These are phyloP conservation scores for Chlorodrepanis virens DNA, from an alignment of 2,113 vertebrate species.

Conservation along the genomic window DNA sequence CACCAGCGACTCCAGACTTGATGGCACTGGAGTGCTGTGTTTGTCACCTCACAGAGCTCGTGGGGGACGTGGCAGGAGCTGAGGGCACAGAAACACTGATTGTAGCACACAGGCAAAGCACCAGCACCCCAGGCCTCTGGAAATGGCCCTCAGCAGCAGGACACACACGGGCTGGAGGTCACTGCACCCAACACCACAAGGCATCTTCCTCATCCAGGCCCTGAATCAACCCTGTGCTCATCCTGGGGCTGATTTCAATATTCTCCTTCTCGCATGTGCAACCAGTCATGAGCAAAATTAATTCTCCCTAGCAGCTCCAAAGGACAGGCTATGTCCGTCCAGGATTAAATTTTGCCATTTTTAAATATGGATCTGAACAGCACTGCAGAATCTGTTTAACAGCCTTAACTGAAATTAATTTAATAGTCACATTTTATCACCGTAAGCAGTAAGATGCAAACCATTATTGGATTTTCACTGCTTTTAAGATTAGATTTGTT, in stretches of 20 bases:
- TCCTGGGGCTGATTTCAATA: neutral
- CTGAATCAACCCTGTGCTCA: accelerated
- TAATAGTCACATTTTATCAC: neutral
- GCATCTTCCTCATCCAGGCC: accelerated
- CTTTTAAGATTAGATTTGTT: neutral
- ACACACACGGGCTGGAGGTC: accelerated
- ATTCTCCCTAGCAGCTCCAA: neutral
- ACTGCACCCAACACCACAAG: accelerated
- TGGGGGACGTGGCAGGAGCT: accelerated
- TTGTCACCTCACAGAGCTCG: accelerated
- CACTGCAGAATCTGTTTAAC: neutral
- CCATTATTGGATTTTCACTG: neutral
- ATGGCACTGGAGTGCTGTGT: neutral
- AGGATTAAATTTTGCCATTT: neutral
- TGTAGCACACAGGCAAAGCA: neutral
- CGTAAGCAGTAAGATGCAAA: neutral
- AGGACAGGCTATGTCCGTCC: neutral
- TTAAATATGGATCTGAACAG: neutral
- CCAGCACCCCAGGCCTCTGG: accelerated
- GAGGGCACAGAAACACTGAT: neutral
- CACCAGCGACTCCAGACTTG: accelerated
- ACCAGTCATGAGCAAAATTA: neutral
- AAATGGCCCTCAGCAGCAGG: neutral
- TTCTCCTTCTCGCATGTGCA: neutral
- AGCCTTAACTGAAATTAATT: constrained; percentile 4